Conservation (phyloP, 2,113 vertebrate genomes). For the Sisor rabdophorus region DNA sequence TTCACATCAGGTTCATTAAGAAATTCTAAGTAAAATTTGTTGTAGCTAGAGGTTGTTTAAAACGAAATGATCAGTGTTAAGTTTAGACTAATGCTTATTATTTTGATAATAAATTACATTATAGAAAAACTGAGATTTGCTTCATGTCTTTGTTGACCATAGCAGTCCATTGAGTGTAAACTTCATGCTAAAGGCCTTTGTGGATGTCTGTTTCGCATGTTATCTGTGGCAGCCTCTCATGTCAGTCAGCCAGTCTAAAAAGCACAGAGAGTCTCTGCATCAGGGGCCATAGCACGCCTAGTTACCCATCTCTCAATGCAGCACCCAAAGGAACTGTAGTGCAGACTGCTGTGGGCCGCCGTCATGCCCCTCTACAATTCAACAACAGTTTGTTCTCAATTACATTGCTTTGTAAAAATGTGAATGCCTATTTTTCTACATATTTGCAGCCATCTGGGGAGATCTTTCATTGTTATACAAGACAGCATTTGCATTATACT, state of each 20-base stretch:
- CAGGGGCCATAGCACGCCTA: conserved; percentile 44
- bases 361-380: conserved; percentile 67
- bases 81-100: neutral
- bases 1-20: neutral
- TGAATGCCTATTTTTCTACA: conserved; percentile 63
- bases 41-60: neutral
- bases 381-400: conserved; percentile 76
- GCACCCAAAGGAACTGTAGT: conserved; percentile 45
- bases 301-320: conserved; percentile 41
- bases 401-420: conserved; percentile 66
- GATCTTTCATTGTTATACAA: conserved; percentile 50
- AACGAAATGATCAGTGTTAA: neutral
- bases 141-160: conserved; percentile 48
- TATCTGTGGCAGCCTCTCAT: conserved; percentile 59
- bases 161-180: conserved; percentile 58
- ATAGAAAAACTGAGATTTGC: conserved; percentile 27
- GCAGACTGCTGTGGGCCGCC: conserved; percentile 48
- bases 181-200: conserved; percentile 61
- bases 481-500: conserved; percentile 57
- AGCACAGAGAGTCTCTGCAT: conserved; percentile 22
- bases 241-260: conserved; percentile 59
- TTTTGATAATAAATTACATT: conserved; percentile 2
- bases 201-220: conserved; percentile 57
- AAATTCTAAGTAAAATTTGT: neutral
- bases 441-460: conserved; percentile 60